A percentile compares a stretch with the other conserved stretches of the same genome.
phyloP scores from a whole-genome alignment of 2,797 vertebrate genomes.

The Cetoscarus ocellatus region DNA sequence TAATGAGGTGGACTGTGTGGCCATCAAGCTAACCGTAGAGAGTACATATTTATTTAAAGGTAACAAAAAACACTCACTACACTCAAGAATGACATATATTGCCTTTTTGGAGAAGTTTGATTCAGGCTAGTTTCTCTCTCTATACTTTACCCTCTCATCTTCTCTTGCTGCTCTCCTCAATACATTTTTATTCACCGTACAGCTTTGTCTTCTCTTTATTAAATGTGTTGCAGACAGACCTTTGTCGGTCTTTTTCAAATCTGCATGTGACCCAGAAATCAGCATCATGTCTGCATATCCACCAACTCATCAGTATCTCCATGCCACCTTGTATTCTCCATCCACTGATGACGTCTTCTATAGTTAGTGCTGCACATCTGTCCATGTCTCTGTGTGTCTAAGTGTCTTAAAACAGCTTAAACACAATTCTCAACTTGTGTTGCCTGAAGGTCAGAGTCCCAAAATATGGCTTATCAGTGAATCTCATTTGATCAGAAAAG shows the following conservation, averaged over 20 bases:
- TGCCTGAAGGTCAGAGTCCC: no score
- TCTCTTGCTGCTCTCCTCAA: slow-evolving; percentile 9
- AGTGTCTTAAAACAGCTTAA: not conserved
- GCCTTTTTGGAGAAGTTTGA: slow-evolving; percentile 84
- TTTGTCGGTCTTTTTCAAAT: slow-evolving; percentile 10
- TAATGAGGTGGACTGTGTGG: slow-evolving; percentile 68
- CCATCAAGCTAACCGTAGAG: slow-evolving; percentile 74
- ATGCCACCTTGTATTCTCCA: slow-evolving; percentile 17
- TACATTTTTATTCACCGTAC: not conserved
- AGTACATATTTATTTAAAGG: slow-evolving; percentile 85
- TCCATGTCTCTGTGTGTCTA: slow-evolving; percentile 39
- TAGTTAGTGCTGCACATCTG: slow-evolving; percentile 20
- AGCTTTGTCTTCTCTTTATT: slow-evolving; percentile 3
- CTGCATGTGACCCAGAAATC: slow-evolving; percentile 25
- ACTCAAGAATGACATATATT: slow-evolving; percentile 89
- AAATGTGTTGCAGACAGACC: slow-evolving; percentile 9
- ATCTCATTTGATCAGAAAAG: no score
- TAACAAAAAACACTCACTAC: slow-evolving; percentile 73
- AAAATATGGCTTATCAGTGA: no score
- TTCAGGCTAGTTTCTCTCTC: slow-evolving; percentile 66
- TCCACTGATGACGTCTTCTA: not conserved
- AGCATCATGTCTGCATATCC: slow-evolving; percentile 3
- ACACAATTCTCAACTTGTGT: no score
- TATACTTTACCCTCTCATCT: slow-evolving; percentile 34
- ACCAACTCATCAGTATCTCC: slow-evolving; percentile 27